Conservation (phyloP, 2,797 vertebrate species). For the Sparidentex hasta region DNA sequence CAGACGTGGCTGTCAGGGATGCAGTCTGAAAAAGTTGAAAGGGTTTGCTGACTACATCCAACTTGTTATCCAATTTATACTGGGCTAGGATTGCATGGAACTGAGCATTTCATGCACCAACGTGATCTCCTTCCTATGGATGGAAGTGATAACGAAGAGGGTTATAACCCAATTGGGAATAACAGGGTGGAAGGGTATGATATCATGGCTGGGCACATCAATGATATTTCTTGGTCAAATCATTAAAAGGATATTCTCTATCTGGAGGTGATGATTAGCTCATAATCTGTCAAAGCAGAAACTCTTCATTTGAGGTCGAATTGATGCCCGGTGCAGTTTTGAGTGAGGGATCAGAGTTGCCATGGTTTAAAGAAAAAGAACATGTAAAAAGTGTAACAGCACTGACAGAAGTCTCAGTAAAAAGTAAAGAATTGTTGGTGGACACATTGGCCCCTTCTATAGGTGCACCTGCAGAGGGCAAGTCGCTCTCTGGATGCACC, state of each 20-base stretch:
- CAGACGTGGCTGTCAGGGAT: slow-evolving; percentile 43
- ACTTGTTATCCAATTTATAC: slow-evolving; percentile 16
- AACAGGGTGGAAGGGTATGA: neutral
- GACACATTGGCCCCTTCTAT: slow-evolving; percentile 44
- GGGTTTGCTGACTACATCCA: slow-evolving; percentile 16
- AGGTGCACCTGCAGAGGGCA: slow-evolving; percentile 66
- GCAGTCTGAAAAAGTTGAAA: slow-evolving; percentile 11
- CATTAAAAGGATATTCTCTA: slow-evolving; percentile 15
- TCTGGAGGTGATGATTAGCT: slow-evolving; percentile 36
- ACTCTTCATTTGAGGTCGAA: slow-evolving; percentile 2
- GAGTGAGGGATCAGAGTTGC: slow-evolving; percentile 71
- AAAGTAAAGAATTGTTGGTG: slow-evolving; percentile 54
- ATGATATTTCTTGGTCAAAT: slow-evolving; percentile 37
- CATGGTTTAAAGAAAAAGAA: slow-evolving; percentile 28
- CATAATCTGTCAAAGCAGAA: slow-evolving; percentile 28
- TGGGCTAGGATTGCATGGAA: neutral
- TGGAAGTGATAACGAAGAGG: neutral
- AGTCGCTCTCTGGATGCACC: slow-evolving; percentile 73
- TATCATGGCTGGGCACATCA: neutral
- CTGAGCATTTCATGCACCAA: slow-evolving; percentile 22
- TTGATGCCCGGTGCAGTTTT: slow-evolving; percentile 40
- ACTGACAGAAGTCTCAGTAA: slow-evolving; percentile 51
- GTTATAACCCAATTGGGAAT: neutral
- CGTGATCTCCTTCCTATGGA: neutral
- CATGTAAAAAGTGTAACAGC: slow-evolving; percentile 34